Base-by-base conservation (phyloP, 2,797 vertebrate genomes). In the Chelon auratus region DNA sequence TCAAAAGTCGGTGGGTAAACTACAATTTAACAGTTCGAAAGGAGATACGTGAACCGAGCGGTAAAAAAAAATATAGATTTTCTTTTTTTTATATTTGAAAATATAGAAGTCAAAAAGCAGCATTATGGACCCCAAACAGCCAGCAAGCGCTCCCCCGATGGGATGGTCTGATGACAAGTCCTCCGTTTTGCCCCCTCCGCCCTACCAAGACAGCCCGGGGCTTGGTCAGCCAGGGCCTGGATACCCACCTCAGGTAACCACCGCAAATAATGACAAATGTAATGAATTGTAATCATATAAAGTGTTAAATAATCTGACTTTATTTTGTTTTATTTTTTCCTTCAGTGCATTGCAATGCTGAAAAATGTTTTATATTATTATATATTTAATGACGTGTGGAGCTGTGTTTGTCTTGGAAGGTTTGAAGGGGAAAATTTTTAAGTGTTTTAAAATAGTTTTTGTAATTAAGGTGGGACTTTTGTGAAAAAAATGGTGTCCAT, bases 81-180 rank as follows among this genome's bases (percentile, higher is more conserved):
- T 15, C 4, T 14, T 24, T 43, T 71, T 30, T 5, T 33, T 33
- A 5, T 33, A 33, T 33, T 33, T 33, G 30, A 33, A 33, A 33
- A 33, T 33, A 33, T 33, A 33, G 30, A 33, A 33, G 30, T 33
- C 30, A 33, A 33, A 33, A 8, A 33, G 20, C 17, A 30, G 8
- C 0, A 42, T 20, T 6, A 94, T 94, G 93, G 89, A 93, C 47
- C 68, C 87, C n/a, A 73, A 10, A n/a, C 84, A 87, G 39, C 47
- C 57, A 6, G 39, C 72, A 2, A 77, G 4, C 4, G 78, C 72
- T 9, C 90, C 90, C 13, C 65, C 63, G 0, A 0, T 51, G 1
- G 80, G 22, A 0, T 90, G 81, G 77, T 7, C 64, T 2, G 81
- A 52, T 0, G 89, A 90, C 62, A 93, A 94, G 70, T 65, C 75